A percentile compares a stretch with the other conserved stretches of the same genome.
phyloP scores from a whole-genome alignment of 2,888 invertebrate species.

The Cepaea hortensis region DNA sequence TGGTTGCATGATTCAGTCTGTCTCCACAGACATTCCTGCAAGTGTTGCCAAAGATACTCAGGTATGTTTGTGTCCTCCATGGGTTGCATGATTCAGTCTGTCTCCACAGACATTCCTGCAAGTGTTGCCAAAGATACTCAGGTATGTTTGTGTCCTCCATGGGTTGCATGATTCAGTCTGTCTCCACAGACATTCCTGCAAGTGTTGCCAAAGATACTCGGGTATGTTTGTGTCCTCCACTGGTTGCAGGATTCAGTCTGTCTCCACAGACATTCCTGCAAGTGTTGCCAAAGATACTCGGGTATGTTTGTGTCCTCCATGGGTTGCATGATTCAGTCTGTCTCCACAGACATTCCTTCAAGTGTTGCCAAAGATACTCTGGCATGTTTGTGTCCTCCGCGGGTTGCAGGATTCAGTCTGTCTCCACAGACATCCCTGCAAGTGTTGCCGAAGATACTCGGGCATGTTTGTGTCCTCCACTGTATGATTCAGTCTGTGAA shows the following conservation, averaged over 20 bases:
- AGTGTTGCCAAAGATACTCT: conserved; percentile 59
- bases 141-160: conserved; percentile 49
- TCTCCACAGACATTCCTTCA: conserved; percentile 46
- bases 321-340: too few species aligned
- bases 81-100: too few species aligned
- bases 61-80: conserved; percentile 48
- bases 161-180: too few species aligned
- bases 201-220: conserved; percentile 59
- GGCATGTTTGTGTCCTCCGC: conserved; percentile 48
- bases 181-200: conserved; percentile 46
- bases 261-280: conserved; percentile 46
- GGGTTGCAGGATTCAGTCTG: too few species aligned
- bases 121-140: conserved; percentile 59
- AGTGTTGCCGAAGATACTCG: conserved; percentile 59
- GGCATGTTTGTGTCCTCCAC: conserved; percentile 48
- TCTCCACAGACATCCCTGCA: conserved; percentile 61
- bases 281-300: conserved; percentile 59
- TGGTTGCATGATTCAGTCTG: too few species aligned
- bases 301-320: conserved; percentile 49
- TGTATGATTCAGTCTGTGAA: too few species aligned
- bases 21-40: conserved; percentile 47
- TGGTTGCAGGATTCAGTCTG: too few species aligned
- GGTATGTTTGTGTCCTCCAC: conserved; percentile 48
- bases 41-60: conserved; percentile 59
- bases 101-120: conserved; percentile 46